Conservation (phyloP, 2,113 vertebrate species). For the Origma solitaria region DNA sequence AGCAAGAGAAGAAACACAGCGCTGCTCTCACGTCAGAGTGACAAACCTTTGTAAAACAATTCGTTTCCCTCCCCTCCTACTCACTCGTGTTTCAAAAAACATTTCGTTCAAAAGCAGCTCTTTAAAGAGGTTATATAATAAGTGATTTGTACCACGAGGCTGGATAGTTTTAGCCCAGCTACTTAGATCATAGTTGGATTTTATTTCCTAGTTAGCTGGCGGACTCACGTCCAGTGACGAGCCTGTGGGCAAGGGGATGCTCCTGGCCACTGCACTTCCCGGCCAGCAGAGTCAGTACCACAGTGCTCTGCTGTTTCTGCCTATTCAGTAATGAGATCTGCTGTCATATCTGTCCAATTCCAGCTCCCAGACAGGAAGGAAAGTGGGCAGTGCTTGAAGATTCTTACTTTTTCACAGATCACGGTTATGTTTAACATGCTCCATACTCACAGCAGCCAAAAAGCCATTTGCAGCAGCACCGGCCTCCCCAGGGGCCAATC, state of each 20-base stretch:
- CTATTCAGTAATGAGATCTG: conserved; percentile 30
- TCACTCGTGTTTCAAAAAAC: not conserved
- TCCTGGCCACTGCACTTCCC: not conserved
- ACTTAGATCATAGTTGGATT: not conserved
- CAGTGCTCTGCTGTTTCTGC: not conserved
- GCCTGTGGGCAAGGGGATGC: not conserved
- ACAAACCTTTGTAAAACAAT: not conserved
- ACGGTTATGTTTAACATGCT: conserved; percentile 73
- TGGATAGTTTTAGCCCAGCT: conserved; percentile 24
- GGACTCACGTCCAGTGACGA: accelerated
- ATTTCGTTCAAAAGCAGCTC: not conserved
- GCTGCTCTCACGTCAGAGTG: not conserved
- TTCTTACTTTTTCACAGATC: conserved; percentile 74
- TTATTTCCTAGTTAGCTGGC: not conserved
- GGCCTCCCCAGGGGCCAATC: conserved; percentile 37
- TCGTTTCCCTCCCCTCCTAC: conserved; percentile 1
- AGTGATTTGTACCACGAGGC: not conserved
- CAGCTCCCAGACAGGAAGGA: conserved; percentile 79
- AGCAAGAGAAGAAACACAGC: not conserved
- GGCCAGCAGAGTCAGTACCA: not conserved
- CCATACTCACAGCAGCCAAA: conserved; percentile 51
- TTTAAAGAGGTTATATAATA: conserved; percentile 3
- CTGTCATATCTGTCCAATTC: conserved; percentile 5
- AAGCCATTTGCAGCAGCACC: conserved; percentile 39
- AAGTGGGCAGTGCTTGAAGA: conserved; percentile 73